Evolutionary conservation across 1,140 invertebrate genomes (phyloP).

Genomic region (Trichonephila clavata): DNA sequence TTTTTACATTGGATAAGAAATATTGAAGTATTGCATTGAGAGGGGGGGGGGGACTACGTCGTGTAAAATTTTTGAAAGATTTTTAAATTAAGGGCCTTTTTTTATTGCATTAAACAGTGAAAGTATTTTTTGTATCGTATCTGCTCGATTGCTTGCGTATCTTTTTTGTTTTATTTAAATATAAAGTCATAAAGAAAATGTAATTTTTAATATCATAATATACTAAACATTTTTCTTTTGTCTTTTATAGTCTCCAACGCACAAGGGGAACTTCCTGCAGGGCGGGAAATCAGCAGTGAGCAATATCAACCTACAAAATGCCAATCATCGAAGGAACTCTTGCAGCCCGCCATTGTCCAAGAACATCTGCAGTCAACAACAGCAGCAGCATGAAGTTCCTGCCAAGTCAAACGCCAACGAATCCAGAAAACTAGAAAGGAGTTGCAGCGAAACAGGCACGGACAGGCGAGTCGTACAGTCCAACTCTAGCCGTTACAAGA

Average conservation of each 20-base stretch:
- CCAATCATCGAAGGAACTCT: slow-evolving; percentile 43
- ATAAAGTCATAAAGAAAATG: neutral
- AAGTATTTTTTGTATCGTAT: too few species aligned
- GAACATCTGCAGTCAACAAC: neutral
- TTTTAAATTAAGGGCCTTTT: too few species aligned
- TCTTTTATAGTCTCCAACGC: slow-evolving; percentile 72
- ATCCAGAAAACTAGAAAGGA: slow-evolving; percentile 57
- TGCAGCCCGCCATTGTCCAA: slow-evolving; percentile 66
- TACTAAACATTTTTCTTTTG: neutral
- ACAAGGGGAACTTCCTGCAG: slow-evolving; percentile 76
- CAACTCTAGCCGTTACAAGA: slow-evolving; percentile 95
- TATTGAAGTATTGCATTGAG: too few species aligned
- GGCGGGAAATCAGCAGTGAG: slow-evolving; percentile 69
- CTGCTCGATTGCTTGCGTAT: too few species aligned
- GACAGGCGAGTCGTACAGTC: neutral
- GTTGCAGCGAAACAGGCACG: neutral
- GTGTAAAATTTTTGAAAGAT: too few species aligned
- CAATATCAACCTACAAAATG: slow-evolving; percentile 55
- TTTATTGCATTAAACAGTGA: too few species aligned
- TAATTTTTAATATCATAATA: too few species aligned
- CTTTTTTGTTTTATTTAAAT: neutral
- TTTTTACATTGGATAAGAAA: too few species aligned
- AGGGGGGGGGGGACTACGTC: too few species aligned
- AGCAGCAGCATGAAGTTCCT: neutral
- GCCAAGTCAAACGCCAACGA: slow-evolving; percentile 49